Evolutionary conservation across 2,797 vertebrate species (phyloP), one percentile per base, ranked within the genome.

Genomic region (Aeoliscus strigatus): DNA sequence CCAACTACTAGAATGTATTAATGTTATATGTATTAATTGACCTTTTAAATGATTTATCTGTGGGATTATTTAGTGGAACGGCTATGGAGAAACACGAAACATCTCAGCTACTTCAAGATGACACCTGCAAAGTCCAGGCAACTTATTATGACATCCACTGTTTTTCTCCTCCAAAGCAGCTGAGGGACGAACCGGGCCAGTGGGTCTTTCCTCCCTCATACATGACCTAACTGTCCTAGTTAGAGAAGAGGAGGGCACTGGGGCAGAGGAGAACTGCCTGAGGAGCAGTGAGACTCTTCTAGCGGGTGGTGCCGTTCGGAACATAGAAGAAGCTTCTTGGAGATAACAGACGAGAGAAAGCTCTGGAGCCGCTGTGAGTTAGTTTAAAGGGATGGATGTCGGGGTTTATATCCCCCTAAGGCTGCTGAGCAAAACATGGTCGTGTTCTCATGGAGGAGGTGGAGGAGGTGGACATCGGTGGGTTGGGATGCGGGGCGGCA

Each of bases 151-250:
- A n/a, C n/a, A n/a, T n/a, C n/a, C n/a, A n/a, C n/a, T n/a, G n/a
- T n/a, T n/a, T n/a, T n/a, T n/a, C n/a, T n/a, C n/a, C n/a, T n/a
- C n/a, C n/a, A n/a, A n/a, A n/a, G n/a, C n/a, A n/a, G n/a, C n/a
- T n/a, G n/a, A n/a, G n/a, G n/a, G n/a, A n/a, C n/a, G n/a, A n/a
- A n/a, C n/a, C n/a, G n/a, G n/a, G n/a, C n/a, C n/a, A n/a, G n/a
- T n/a, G 9, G 7, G 18, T 53, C 54, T 56, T 27, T 39, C 50
- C 31, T 46, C 8, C 2, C n/a, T 12, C 50, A 30, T 12, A 30
- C 42, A 33, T 51, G 46, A 49, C 43, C 61, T 6, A 18, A 33
- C 40, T 54, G 57, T 51, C 37, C 57, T 27, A 49, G 41, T 54
- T 58, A 37, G 35, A 35, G 36, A 18, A 12, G 41, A 39, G 17